Percentiles rank a stretch among this genome's conserved stretches.
phyloP scores from a whole-genome alignment of 2,888 invertebrate genomes.

The Galeruca laticollis region DNA sequence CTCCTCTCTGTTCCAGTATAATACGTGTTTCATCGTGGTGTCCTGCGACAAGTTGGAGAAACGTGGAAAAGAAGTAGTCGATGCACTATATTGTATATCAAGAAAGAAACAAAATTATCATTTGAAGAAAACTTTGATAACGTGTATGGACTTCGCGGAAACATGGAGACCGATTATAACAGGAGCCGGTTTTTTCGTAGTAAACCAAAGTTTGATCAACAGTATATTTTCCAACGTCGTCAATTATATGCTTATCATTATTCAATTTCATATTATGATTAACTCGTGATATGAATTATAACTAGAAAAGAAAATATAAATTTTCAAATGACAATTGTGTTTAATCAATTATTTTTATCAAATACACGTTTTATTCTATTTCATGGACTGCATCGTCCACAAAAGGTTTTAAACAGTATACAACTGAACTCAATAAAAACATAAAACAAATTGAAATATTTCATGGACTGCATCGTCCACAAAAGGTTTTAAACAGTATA shows the following conservation, averaged over 20 bases:
- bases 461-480: too few species aligned
- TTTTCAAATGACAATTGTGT: too few species aligned
- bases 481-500: too few species aligned
- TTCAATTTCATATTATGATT: not conserved
- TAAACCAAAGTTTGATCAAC: not conserved
- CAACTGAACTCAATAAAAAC: too few species aligned
- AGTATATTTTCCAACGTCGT: not conserved
- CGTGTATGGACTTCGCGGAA: not conserved
- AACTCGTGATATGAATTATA: not conserved
- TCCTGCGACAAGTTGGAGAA: conserved; percentile 4
- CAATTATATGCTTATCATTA: not conserved
- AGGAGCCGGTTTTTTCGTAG: not conserved
- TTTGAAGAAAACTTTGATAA: not conserved
- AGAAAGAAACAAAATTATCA: not conserved
- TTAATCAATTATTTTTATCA: too few species aligned
- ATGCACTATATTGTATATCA: not conserved
- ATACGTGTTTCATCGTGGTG: not conserved
- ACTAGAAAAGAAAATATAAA: too few species aligned
- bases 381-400: too few species aligned
- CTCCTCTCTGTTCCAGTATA: not conserved
- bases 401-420: too few species aligned
- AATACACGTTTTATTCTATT: too few species aligned
- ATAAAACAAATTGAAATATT: too few species aligned
- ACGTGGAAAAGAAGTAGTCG: not conserved
- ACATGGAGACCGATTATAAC: not conserved